phyloP scores from a whole-genome alignment of 2,113 vertebrate species.

The Ophthalmolycus amberensis region DNA sequence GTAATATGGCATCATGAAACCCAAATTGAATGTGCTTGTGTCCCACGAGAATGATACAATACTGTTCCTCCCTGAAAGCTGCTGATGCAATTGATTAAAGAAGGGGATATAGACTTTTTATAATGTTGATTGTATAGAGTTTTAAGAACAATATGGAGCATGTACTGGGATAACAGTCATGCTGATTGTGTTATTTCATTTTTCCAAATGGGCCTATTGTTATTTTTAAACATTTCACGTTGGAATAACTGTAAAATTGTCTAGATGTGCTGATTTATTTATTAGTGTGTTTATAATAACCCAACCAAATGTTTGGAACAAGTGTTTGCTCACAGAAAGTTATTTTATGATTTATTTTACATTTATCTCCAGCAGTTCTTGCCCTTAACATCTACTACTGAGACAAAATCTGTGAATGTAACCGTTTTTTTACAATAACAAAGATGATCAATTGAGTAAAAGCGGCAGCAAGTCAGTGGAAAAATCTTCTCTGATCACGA shows the following conservation, averaged over 20 bases:
- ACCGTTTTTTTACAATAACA: neutral
- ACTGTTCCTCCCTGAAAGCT: neutral
- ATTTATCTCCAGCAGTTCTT: neutral
- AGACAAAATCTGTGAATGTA: neutral
- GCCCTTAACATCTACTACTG: no score
- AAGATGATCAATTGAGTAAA: neutral
- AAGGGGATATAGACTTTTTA: neutral
- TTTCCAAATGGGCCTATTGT: neutral
- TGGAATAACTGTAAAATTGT: neutral
- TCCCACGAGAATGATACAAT: neutral
- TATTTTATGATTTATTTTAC: neutral
- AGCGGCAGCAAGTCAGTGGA: slow-evolving; percentile 8
- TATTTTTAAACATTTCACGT: no score
- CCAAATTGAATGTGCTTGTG: neutral
- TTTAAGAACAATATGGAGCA: neutral
- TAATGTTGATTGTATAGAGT: neutral
- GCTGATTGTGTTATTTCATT: neutral
- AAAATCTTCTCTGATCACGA: neutral
- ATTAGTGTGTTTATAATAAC: neutral
- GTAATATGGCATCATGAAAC: slow-evolving; percentile 18
- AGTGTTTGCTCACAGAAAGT: no score
- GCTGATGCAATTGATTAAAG: neutral
- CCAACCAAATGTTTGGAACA: neutral
- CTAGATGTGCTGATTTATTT: neutral
- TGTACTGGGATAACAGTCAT: neutral